phyloP scores from a whole-genome alignment of 2,797 vertebrate species.

The Philypnodon macrostomus region DNA sequence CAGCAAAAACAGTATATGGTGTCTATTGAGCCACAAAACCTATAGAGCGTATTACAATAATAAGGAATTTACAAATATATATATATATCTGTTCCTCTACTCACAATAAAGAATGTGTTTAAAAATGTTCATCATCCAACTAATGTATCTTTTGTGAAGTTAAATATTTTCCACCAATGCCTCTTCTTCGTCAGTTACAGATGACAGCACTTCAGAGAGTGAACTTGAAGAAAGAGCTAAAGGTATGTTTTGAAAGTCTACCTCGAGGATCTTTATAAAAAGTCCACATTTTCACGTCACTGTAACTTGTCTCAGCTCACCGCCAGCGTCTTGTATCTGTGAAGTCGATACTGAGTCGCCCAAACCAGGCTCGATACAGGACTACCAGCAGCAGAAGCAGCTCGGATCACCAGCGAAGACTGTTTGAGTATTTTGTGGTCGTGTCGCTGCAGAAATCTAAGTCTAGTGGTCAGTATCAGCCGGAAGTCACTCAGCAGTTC shows the following conservation, averaged over 20 bases:
- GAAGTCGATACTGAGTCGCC: conserved; percentile 57
- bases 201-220: conserved; percentile 90
- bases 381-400: conserved; percentile 21
- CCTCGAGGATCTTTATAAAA: not conserved
- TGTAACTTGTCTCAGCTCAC: conserved; percentile 38
- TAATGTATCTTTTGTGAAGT: too few relatives aligned
- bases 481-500: conserved; percentile 88
- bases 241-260: conserved; percentile 64
- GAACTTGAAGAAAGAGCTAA: conserved; percentile 87
- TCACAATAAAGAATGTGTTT: too few relatives aligned
- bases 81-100: too few relatives aligned
- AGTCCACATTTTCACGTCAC: not conserved
- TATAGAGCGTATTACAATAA: too few relatives aligned
- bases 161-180: too few relatives aligned
- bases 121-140: too few relatives aligned
- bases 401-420: conserved; percentile 77
- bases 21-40: too few relatives aligned
- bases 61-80: too few relatives aligned
- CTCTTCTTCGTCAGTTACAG: conserved; percentile 75
- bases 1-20: too few relatives aligned
- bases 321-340: conserved; percentile 57
- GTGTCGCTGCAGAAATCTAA: conserved; percentile 87
- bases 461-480: conserved; percentile 77
- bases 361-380: conserved; percentile 27
- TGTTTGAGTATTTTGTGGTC: conserved; percentile 89